Evolutionary conservation across 2,113 vertebrate genomes (phyloP).

Genomic region (Scophthalmus maximus): DNA sequence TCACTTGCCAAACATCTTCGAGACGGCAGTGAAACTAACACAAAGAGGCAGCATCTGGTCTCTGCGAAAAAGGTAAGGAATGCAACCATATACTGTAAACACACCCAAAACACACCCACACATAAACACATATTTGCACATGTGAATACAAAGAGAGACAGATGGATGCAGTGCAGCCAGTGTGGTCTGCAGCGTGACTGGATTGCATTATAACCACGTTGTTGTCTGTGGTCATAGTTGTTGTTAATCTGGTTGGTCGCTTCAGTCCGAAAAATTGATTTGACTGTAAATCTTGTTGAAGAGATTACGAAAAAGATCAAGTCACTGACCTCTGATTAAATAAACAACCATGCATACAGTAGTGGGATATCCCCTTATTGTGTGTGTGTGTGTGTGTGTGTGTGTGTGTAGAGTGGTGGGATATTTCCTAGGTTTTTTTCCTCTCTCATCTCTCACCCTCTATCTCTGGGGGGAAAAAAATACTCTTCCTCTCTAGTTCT

Average conservation of each 20-base stretch:
- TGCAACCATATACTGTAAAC: conserved; percentile 21
- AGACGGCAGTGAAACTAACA: conserved; percentile 63
- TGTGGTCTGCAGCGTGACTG: background rate
- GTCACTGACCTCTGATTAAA: conserved; percentile 38
- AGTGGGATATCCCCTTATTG: background rate
- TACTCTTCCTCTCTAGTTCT: conserved; percentile 46
- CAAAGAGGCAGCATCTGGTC: conserved; percentile 62
- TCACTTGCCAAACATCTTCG: conserved; percentile 66
- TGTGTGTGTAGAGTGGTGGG: background rate
- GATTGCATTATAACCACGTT: background rate
- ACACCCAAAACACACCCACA: conserved; percentile 17
- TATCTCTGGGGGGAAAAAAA: conserved; percentile 2
- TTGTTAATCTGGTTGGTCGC: background rate
- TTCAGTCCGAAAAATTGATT: conserved; percentile 35
- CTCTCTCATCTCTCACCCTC: conserved; percentile 2
- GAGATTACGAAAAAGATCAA: conserved; percentile 23
- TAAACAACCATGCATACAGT: conserved; percentile 19
- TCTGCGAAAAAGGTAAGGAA: conserved; percentile 35
- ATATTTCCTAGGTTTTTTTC: conserved; percentile 14
- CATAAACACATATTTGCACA: background rate
- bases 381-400: background rate
- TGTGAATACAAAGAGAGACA: conserved; percentile 11
- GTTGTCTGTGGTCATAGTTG: background rate
- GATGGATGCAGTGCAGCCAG: conserved; percentile 4
- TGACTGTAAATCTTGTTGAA: conserved; percentile 27